These are phyloP conservation scores for Halcyon badia DNA, from an alignment of 2,797 vertebrate genomes.

Conservation along the genomic window DNA sequence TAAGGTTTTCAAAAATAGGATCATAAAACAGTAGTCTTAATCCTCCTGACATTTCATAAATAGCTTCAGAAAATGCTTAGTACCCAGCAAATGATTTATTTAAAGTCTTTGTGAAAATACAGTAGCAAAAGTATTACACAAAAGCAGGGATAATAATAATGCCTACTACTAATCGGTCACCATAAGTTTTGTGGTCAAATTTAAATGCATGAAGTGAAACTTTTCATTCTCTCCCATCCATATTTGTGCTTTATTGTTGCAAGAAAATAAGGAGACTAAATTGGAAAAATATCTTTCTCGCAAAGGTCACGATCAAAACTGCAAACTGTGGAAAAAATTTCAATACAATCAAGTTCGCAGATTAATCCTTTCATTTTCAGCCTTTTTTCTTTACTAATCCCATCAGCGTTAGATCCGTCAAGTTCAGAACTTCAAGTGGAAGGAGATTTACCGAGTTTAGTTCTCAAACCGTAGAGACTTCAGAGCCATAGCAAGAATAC, in stretches of 20 bases:
- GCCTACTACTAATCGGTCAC: not conserved
- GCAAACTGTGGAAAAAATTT: conserved; percentile 5
- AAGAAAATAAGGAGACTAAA: conserved; percentile 46
- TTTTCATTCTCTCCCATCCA: not conserved
- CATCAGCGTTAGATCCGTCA: not conserved
- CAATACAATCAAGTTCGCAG: conserved; percentile 4
- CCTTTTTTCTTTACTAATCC: conserved; percentile 45
- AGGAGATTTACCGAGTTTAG: not conserved
- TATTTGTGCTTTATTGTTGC: conserved; percentile 22
- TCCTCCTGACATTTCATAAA: conserved; percentile 29
- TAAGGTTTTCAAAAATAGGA: not conserved
- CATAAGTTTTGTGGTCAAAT: not conserved
- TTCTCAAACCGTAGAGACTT: conserved; percentile 16
- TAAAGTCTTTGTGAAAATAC: conserved; percentile 22
- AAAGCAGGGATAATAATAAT: not conserved
- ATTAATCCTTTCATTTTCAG: conserved; percentile 47
- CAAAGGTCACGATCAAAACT: conserved; percentile 14
- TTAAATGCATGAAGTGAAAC: not conserved
- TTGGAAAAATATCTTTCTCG: conserved; percentile 17
- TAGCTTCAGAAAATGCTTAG: conserved; percentile 34
- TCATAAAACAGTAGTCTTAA: conserved; percentile 7
- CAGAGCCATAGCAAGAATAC: conserved; percentile 14
- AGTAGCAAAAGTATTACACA: not conserved
- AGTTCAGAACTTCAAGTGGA: conserved; percentile 38
- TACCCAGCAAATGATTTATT: conserved; percentile 7